Evolutionary conservation across 2,797 vertebrate genomes (phyloP).

Genomic region (Galagoides demidoff): DNA sequence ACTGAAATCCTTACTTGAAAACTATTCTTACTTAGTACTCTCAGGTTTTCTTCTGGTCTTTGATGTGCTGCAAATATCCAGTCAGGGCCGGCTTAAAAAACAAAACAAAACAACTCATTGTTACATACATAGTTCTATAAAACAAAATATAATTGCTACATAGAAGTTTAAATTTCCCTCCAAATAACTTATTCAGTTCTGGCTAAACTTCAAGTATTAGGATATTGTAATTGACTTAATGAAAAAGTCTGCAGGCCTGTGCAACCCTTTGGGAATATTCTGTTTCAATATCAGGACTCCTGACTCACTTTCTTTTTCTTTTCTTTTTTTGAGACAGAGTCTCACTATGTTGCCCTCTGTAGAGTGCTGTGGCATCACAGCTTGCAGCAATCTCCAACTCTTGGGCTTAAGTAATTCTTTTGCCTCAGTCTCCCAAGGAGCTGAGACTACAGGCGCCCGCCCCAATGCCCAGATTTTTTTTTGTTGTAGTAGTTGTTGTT

Average conservation of each 20-base stretch:
- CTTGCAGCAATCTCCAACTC: too few relatives aligned
- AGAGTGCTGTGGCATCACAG: too few relatives aligned
- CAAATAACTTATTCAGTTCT: not conserved
- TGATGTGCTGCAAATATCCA: not conserved
- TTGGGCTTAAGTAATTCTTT: too few relatives aligned
- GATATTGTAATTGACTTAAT: not conserved
- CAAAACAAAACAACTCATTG: not conserved
- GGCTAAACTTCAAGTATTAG: not conserved
- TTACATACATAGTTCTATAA: not conserved
- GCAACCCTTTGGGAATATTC: not conserved
- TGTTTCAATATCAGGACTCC: constrained; percentile 21
- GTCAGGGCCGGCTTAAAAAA: not conserved
- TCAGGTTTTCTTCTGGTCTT: not conserved
- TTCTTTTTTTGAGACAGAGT: too few relatives aligned
- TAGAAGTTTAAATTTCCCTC: not conserved
- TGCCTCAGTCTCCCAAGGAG: too few relatives aligned
- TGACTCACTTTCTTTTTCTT: constrained; percentile 1
- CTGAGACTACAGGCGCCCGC: too few relatives aligned
- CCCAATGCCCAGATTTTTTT: too few relatives aligned
- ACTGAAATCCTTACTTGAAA: not conserved
- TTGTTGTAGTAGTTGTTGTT: too few relatives aligned
- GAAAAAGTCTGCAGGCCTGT: not conserved
- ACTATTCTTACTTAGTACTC: constrained; percentile 12
- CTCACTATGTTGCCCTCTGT: too few relatives aligned
- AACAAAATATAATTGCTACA: constrained; percentile 9